Base-by-base conservation (phyloP, 2,888 invertebrate species). In the Ectropis crepuscularia region DNA sequence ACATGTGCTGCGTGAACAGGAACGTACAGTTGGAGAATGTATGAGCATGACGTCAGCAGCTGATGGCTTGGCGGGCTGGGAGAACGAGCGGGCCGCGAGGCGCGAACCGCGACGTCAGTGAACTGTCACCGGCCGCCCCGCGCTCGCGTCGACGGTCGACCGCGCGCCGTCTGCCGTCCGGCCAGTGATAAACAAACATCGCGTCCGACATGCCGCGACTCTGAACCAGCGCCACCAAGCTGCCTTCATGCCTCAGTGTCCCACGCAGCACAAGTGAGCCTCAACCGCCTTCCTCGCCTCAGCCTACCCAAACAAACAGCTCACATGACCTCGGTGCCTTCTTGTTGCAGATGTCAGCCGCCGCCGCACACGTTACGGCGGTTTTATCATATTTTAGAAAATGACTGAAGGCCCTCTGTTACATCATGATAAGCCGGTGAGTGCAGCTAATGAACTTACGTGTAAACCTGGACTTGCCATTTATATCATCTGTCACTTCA, bases 331-430 rank as follows among this genome's bases (percentile, higher is more conserved):
- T 86, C 89, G 85, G 82, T 82, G 86, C 82, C 80, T 80, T 87
- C 78, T 83, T 82, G 82, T 90, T 89, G 82, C 90, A 90, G 89
- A 91, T 91, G 91, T 86, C 90, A 90, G 81, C 90, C 89, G 81
- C 89, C 90, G 88, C 89, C 90, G 88, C 89, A 91, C 83, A 85
- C 82, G 82, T 85, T 83, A 80, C 87, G 92, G 89, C 91, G 91
- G 82, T 90, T 90, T 84, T 91, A 90, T 89, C 90, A 92, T 79
- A 92, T 90, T 83, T 85, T 92, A 82, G 92, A 92, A 91, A 92
- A 92, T 92, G 92, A 92, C 92, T 92, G 92, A 92, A 85, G 89
- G 89, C 80, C 80, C 82, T 73, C 76, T 78, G 57, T 75, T 79
- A 74, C 85, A 84, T 78, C 85, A 91, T 92, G 91, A 87, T 76